Evolutionary conservation across 2,113 vertebrate genomes (phyloP).

Genomic region (Pyrgilauda ruficollis): DNA sequence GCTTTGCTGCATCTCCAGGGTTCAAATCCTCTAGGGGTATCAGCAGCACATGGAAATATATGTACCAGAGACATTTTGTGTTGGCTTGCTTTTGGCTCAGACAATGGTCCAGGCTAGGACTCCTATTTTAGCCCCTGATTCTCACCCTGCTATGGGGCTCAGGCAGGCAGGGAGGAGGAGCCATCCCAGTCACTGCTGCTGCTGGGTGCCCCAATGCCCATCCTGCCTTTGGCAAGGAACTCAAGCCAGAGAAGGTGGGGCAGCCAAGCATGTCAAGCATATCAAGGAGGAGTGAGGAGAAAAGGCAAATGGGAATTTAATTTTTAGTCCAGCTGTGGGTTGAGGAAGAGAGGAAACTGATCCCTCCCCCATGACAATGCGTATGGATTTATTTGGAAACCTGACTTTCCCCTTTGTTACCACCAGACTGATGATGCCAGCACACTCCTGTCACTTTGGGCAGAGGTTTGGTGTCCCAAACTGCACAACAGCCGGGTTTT

Average conservation of each 20-base stretch:
- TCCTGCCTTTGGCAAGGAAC: background rate
- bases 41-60: background rate
- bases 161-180: background rate
- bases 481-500: background rate
- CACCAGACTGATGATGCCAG: background rate
- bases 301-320: background rate
- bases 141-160: rapidly evolving
- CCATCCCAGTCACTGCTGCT: background rate
- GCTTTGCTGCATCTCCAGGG: rapidly evolving
- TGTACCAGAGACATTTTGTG: background rate
- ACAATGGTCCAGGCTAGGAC: background rate
- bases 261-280: background rate
- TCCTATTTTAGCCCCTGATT: background rate
- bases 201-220: too few species aligned
- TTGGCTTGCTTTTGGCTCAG: background rate
- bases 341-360: background rate
- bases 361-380: background rate
- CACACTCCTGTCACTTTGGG: background rate
- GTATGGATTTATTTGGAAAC: background rate
- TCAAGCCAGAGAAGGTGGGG: background rate
- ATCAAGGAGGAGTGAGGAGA: background rate
- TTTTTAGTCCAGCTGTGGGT: background rate
- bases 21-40: background rate
- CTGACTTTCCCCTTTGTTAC: background rate
- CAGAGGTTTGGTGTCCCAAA: background rate